Evolutionary conservation across 2,797 vertebrate genomes (phyloP).

Genomic region (Pseudochirops corinnae): DNA sequence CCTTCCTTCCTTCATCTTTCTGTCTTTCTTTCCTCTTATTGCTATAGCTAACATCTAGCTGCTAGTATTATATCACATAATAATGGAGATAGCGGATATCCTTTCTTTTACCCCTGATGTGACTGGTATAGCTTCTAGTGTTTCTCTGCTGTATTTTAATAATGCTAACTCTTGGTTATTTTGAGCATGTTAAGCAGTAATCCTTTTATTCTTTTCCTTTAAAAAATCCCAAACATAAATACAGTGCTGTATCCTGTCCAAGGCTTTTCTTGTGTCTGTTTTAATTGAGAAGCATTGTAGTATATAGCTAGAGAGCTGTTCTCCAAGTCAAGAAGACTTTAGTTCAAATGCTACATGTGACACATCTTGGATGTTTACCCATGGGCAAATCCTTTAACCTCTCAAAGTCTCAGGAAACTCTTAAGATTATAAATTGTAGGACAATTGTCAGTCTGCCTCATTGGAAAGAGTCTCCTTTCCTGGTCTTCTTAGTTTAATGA

Average conservation of each 20-base stretch:
- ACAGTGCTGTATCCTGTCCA: neutral
- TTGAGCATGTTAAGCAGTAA: neutral
- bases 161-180: neutral
- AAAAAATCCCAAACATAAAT: neutral
- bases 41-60: neutral
- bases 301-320: neutral
- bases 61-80: neutral
- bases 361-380: neutral
- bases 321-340: neutral
- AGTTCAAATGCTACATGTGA: neutral
- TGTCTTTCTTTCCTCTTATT: neutral
- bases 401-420: neutral
- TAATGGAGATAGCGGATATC: neutral
- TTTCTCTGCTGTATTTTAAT: neutral
- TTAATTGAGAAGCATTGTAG: neutral
- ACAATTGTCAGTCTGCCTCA: neutral
- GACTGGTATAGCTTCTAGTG: neutral
- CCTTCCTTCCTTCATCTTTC: too few relatives aligned
- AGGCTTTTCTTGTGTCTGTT: neutral
- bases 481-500: neutral
- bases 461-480: neutral
- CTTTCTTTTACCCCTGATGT: neutral
- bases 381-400: neutral
- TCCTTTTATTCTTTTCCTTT: neutral
- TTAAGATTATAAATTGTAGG: neutral